Base-by-base conservation (phyloP, 2,888 invertebrate genomes). In the Drosophila stalkeri region DNA sequence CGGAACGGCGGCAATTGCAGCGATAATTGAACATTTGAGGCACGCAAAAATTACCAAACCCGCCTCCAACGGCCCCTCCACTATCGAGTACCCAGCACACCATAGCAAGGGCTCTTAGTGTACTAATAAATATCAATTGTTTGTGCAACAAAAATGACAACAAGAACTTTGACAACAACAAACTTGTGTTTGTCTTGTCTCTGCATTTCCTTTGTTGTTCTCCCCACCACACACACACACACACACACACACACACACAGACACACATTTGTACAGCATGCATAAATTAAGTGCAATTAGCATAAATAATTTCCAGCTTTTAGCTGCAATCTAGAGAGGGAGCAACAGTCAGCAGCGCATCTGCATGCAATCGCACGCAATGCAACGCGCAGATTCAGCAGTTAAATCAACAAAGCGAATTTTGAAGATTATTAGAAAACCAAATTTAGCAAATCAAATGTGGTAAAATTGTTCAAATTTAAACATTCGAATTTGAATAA, bases 241-340 rank as follows among this genome's bases (percentile, higher is more conserved):
- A 64, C 20, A 54, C 23, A 62, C 27, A 56, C 14, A 31, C 27
- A 18, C 5, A 23, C 20, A 33, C n/a, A 64, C 33, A 57, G 20
- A 46, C 4, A 37, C 14, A 37, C 14, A 14, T 8, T n/a, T 8
- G 3, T 14, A 49, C 27, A 57, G 16, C 72, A 85, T 90, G 90
- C 89, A 87, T 87, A 87, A 90, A 87, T 87, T 90, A 90, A 83
- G 80, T 73, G 80, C 87, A 90, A 87, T 87, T 87, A 90, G 90
- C 86, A 87, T 87, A 87, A 90, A 90, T 84, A 90, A 83, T 90
- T 90, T 87, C 74, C 81, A 73, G 89, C 90, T 83, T 73, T 86
- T 90, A 69, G 89, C 70, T 69, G 82, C 75, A 84, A 77, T 81
- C 78, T 69, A 77, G 72, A 59, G 70, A 47, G 56, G 41, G 37